Percentiles rank a stretch among this genome's conserved stretches.
Conservation (phyloP, 2,797 vertebrate genomes). For the Coregonus ussuriensis region DNA sequence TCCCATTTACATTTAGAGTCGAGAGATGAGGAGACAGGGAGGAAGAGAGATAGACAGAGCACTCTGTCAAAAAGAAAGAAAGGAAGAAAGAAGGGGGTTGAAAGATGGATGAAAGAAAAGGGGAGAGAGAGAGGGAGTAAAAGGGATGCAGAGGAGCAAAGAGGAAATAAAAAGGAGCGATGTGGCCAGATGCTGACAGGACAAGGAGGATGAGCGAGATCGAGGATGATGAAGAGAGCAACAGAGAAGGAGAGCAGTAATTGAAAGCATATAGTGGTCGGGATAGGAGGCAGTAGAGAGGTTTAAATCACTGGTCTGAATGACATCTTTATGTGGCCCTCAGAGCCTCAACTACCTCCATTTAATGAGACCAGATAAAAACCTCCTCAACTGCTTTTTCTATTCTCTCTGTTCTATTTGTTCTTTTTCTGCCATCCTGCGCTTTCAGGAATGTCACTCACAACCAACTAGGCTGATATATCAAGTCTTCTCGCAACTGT, state of each 20-base stretch:
- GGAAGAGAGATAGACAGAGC: constrained; percentile 5
- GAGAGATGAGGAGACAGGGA: constrained; percentile 66
- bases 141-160: constrained; percentile 11
- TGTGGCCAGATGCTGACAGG: constrained; percentile 54
- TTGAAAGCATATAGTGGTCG: constrained; percentile 76
- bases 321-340: constrained; percentile 88
- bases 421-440: constrained; percentile 64
- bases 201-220: constrained; percentile 26
- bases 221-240: constrained; percentile 23
- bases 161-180: constrained; percentile 28
- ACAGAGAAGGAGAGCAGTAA: constrained; percentile 37
- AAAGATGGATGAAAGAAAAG: constrained; percentile 39
- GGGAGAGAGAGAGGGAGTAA: too few species aligned
- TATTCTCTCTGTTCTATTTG: constrained; percentile 44
- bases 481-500: neutral
- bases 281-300: constrained; percentile 78
- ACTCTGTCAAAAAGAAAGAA: constrained; percentile 1
- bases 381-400: constrained; percentile 76
- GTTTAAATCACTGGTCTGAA: constrained; percentile 85
- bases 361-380: constrained; percentile 89
- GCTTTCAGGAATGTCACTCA: constrained; percentile 67
- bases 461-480: neutral
- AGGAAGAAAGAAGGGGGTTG: constrained; percentile 21
- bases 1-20: constrained; percentile 86
- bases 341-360: constrained; percentile 81